phyloP scores from a whole-genome alignment of 2,113 vertebrate species.

The Diadophis punctatus region DNA sequence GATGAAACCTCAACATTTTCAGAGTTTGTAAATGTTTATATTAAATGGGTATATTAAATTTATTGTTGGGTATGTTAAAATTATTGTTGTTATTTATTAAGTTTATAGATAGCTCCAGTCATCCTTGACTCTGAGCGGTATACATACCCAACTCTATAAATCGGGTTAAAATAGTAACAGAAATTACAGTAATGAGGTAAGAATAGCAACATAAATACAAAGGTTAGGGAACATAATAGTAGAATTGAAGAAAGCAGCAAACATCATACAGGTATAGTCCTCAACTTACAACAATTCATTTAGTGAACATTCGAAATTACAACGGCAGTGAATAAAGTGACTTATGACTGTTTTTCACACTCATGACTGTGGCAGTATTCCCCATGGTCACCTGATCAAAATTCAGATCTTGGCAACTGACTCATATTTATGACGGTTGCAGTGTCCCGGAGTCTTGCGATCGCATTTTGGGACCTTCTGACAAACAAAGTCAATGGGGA shows the following conservation, averaged over 20 bases:
- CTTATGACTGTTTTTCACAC: too few relatives aligned
- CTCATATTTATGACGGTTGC: too few relatives aligned
- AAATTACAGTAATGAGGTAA: not conserved
- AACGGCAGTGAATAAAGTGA: too few relatives aligned
- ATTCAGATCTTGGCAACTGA: too few relatives aligned
- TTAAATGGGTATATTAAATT: not conserved
- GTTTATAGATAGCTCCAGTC: not conserved
- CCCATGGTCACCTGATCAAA: too few relatives aligned
- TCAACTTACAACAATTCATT: too few relatives aligned
- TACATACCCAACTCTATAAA: not conserved
- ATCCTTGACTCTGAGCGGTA: not conserved
- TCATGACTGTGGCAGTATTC: too few relatives aligned
- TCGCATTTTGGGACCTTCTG: too few relatives aligned
- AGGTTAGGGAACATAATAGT: not conserved
- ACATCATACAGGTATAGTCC: not conserved
- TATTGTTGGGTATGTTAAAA: not conserved
- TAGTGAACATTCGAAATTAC: too few relatives aligned
- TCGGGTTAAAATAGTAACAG: not conserved
- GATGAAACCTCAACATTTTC: not conserved
- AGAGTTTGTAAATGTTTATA: not conserved
- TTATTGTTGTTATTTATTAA: not conserved
- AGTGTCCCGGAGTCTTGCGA: too few relatives aligned
- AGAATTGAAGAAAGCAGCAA: not conserved
- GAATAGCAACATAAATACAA: not conserved
- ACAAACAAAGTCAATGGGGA: too few relatives aligned